Percentiles rank a stretch among this genome's conserved stretches.
Conservation (phyloP, 2,113 vertebrate genomes). For the Indri indri region DNA sequence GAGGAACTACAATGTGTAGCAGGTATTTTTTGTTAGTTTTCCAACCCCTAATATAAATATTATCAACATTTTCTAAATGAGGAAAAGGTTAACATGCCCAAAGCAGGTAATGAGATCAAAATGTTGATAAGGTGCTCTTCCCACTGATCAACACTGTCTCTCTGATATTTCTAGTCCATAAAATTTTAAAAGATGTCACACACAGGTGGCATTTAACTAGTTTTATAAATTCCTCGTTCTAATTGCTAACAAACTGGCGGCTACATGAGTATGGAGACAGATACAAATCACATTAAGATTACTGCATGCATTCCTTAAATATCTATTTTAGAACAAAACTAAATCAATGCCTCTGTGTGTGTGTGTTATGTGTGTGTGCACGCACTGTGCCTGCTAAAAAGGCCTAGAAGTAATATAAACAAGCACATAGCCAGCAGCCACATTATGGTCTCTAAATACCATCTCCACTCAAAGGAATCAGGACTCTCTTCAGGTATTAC, state of each 20-base stretch:
- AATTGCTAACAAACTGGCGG: neutral
- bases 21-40: neutral
- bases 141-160: neutral
- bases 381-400: neutral
- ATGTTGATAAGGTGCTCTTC: neutral
- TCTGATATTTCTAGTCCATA: neutral
- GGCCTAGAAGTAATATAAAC: neutral
- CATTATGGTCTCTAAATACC: neutral
- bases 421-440: neutral
- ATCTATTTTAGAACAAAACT: constrained; percentile 3
- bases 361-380: neutral
- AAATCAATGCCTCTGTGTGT: neutral
- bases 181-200: neutral
- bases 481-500: neutral
- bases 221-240: neutral
- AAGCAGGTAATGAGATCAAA: neutral
- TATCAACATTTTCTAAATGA: neutral
- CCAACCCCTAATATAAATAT: neutral
- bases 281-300: neutral
- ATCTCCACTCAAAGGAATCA: neutral
- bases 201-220: neutral
- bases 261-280: neutral
- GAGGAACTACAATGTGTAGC: neutral
- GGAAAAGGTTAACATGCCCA: neutral
- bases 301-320: neutral